Evolutionary conservation across 2,797 vertebrate genomes (phyloP).

Genomic region (Alosa sapidissima): DNA sequence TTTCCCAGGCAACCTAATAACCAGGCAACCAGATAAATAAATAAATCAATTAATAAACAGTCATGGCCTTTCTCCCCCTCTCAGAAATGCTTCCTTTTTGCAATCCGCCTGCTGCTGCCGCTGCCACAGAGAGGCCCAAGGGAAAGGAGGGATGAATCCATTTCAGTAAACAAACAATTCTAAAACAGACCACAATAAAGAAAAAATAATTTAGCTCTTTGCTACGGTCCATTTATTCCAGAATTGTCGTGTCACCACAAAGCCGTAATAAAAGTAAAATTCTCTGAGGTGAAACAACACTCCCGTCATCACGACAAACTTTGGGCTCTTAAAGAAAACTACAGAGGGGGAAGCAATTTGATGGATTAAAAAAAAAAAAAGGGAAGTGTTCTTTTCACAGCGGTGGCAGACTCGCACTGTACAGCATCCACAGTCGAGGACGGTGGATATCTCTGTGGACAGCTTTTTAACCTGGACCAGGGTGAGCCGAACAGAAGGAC

Average conservation of each 20-base stretch:
- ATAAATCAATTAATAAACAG: conserved; percentile 86
- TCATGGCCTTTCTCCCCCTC: conserved; percentile 65
- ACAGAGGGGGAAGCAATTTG: background rate
- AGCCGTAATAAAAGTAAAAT: conserved; percentile 16
- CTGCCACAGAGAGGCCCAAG: conserved; percentile 32
- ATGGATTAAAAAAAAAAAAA: background rate
- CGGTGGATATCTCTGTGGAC: background rate
- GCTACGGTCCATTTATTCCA: conserved; percentile 13
- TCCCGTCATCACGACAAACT: background rate
- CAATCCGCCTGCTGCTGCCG: conserved; percentile 63
- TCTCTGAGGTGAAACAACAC: conserved; percentile 21
- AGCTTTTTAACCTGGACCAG: background rate
- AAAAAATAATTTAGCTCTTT: conserved; percentile 42
- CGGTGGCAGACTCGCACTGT: background rate
- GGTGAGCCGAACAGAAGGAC: background rate
- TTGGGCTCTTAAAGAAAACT: background rate
- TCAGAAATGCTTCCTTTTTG: conserved; percentile 60
- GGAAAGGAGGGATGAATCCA: conserved; percentile 53
- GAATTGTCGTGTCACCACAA: conserved; percentile 20
- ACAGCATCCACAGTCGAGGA: background rate
- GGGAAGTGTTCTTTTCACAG: background rate
- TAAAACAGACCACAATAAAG: conserved; percentile 51
- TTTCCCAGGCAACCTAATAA: conserved; percentile 85
- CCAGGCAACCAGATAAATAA: conserved; percentile 81
- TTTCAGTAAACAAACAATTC: conserved; percentile 57